Conservation (phyloP, 2,113 vertebrate species). For the Irena cyanogastra region DNA sequence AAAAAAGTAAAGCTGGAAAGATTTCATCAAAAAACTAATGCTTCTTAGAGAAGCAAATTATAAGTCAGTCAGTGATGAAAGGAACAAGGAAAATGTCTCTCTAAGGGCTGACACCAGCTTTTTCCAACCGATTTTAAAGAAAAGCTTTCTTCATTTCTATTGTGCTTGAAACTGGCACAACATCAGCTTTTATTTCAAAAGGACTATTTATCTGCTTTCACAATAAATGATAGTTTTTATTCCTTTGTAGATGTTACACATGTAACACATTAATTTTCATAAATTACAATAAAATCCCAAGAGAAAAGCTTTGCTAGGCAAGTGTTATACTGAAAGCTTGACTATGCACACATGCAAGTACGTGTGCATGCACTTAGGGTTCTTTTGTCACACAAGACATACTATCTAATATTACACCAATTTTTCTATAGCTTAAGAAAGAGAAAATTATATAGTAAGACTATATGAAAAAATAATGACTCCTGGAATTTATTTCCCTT, state of each 20-base stretch:
- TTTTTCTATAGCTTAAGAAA: neutral
- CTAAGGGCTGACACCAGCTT: neutral
- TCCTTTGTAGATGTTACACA: neutral
- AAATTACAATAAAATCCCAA: neutral
- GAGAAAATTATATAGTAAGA: neutral
- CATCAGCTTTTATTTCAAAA: neutral
- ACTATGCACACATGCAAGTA: neutral
- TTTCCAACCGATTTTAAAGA: neutral
- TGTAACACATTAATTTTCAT: slow-evolving; percentile 30
- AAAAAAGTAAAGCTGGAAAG: neutral
- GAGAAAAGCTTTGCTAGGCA: slow-evolving; percentile 2
- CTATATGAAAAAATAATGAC: neutral
- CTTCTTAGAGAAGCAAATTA: neutral
- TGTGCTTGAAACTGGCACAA: slow-evolving; percentile 11
- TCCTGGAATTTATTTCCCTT: neutral
- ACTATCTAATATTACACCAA: neutral
- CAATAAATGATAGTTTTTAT: slow-evolving; percentile 23
- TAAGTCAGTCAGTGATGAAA: neutral
- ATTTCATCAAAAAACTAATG: neutral
- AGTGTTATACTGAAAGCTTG: neutral
- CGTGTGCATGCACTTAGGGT: neutral
- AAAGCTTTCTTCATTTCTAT: slow-evolving; percentile 8
- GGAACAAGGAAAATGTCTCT: neutral
- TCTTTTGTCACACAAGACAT: neutral
- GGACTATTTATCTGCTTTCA: slow-evolving; percentile 12